phyloP scores from a whole-genome alignment of 2,888 invertebrate genomes.

The Scaptodrosophila latifasciaeformis region DNA sequence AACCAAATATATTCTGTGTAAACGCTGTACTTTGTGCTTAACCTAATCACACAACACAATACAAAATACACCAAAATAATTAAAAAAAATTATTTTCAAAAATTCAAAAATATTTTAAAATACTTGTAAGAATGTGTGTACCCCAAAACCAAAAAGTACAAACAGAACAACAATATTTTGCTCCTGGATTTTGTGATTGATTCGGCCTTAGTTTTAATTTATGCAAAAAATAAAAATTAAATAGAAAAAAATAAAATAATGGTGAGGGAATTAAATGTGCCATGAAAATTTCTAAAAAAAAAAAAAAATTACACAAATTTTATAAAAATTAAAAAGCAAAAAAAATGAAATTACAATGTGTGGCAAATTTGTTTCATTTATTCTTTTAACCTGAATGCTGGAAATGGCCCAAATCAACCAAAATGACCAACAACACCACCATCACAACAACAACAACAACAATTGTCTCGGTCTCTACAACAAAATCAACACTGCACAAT shows the following conservation, averaged over 20 bases:
- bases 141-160: constrained; percentile 24
- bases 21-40: constrained; percentile 18
- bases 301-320: constrained; percentile 12
- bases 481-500: constrained; percentile 19
- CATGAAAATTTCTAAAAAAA: constrained; percentile 12
- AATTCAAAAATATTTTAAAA: background rate
- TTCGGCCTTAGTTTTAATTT: background rate
- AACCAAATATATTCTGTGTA: constrained; percentile 22
- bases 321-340: background rate
- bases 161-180: constrained; percentile 12
- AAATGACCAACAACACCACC: constrained; percentile 19
- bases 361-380: constrained; percentile 32
- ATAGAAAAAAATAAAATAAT: constrained; percentile 7
- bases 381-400: constrained; percentile 29
- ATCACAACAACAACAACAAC: constrained; percentile 22
- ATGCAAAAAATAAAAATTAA: no score
- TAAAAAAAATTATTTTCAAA: constrained; percentile 9
- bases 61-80: background rate
- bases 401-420: constrained; percentile 7
- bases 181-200: background rate
- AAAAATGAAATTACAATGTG: constrained; percentile 25
- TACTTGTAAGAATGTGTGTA: constrained; percentile 17
- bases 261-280: background rate
- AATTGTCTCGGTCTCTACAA: no score
- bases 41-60: constrained; percentile 20